Conservation (phyloP, 2,888 invertebrate species). For the Sinohyriopsis cumingii region DNA sequence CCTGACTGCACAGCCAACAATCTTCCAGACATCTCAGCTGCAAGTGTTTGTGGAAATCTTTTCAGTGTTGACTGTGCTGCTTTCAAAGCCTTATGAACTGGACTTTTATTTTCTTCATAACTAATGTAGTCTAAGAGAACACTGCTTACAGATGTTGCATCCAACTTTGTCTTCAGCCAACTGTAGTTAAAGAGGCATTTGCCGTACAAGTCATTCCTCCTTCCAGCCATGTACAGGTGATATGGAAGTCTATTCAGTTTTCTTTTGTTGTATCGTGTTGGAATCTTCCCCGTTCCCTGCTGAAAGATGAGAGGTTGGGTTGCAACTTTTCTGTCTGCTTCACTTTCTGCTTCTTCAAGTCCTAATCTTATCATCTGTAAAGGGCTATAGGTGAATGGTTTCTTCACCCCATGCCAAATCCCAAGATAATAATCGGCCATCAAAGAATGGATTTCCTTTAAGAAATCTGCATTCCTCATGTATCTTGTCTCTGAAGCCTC, state of each 20-base stretch:
- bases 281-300: slow-evolving; percentile 24
- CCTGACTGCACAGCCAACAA: slow-evolving; percentile 79
- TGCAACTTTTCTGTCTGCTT: slow-evolving; percentile 62
- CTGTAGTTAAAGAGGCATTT: slow-evolving; percentile 96
- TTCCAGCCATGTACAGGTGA: slow-evolving; percentile 54
- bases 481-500: slow-evolving; percentile 56
- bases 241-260: slow-evolving; percentile 66
- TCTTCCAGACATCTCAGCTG: slow-evolving; percentile 91
- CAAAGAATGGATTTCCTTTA: slow-evolving; percentile 53
- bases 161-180: slow-evolving; percentile 95
- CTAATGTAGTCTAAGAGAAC: slow-evolving; percentile 87
- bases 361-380: slow-evolving; percentile 43
- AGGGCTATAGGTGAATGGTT: slow-evolving; percentile 58
- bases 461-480: slow-evolving; percentile 31
- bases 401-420: slow-evolving; percentile 60
- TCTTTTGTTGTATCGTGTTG: slow-evolving; percentile 60
- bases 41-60: slow-evolving; percentile 92
- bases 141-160: slow-evolving; percentile 93
- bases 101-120: slow-evolving; percentile 80
- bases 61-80: slow-evolving; percentile 82
- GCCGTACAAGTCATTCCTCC: slow-evolving; percentile 88
- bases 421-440: slow-evolving; percentile 67
- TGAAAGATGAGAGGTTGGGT: slow-evolving; percentile 61
- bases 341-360: slow-evolving; percentile 37
- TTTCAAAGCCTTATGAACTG: slow-evolving; percentile 75